phyloP scores from a whole-genome alignment of 2,888 invertebrate species.

The Resseliella maxima region DNA sequence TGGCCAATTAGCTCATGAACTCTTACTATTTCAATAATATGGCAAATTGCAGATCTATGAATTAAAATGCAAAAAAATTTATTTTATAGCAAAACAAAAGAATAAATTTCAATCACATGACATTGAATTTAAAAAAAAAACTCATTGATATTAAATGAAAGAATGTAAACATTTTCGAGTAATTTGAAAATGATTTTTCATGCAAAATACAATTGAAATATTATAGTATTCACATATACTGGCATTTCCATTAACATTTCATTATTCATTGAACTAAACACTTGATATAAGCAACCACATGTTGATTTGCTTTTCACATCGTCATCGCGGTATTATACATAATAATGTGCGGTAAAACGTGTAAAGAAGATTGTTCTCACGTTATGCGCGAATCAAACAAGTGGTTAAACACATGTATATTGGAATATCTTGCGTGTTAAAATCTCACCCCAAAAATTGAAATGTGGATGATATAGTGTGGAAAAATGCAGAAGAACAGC shows the following conservation, averaged over 20 bases:
- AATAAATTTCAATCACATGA: not conserved
- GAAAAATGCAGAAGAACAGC: not conserved
- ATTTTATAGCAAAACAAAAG: not conserved
- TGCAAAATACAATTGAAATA: not conserved
- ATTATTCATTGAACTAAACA: not conserved
- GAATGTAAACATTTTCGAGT: not conserved
- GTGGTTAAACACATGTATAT: conserved; percentile 29
- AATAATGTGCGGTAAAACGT: conserved; percentile 11
- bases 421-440: conserved; percentile 5
- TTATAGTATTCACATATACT: not conserved
- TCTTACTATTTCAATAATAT: not conserved
- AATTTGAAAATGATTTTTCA: not conserved
- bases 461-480: not conserved
- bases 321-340: not conserved
- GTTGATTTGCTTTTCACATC: conserved; percentile 2
- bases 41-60: not conserved
- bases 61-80: not conserved
- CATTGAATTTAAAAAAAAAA: not conserved
- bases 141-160: not conserved
- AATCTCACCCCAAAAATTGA: conserved; percentile 34
- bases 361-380: not conserved
- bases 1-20: conserved; percentile 19
- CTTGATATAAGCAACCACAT: not conserved
- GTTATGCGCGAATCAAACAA: conserved; percentile 13
- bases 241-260: not conserved